phyloP scores from a whole-genome alignment of 1,140 invertebrate genomes.

The Drosophila saltans region DNA sequence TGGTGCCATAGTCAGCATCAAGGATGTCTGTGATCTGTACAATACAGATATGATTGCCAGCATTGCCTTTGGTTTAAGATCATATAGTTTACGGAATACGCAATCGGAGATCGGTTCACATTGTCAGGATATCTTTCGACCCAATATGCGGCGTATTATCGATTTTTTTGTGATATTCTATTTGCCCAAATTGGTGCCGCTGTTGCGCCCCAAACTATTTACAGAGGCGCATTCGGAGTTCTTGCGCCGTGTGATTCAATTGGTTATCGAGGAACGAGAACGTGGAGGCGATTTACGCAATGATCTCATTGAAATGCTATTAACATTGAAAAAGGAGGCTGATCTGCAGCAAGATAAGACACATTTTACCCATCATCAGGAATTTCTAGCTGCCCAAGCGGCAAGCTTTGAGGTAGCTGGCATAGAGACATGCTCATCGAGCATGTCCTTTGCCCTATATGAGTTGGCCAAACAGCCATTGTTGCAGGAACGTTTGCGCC shows the following conservation, averaged over 20 bases:
- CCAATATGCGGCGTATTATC: slow-evolving; percentile 84
- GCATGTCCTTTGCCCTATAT: slow-evolving; percentile 87
- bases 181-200: slow-evolving; percentile 77
- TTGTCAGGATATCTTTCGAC: slow-evolving; percentile 84
- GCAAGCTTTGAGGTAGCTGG: slow-evolving; percentile 90
- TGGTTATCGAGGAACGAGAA: slow-evolving; percentile 82
- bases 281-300: slow-evolving; percentile 72
- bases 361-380: slow-evolving; percentile 74
- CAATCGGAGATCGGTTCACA: slow-evolving; percentile 83
- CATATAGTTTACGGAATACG: slow-evolving; percentile 84
- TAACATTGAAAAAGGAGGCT: slow-evolving; percentile 83
- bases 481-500: slow-evolving; percentile 87
- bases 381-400: slow-evolving; percentile 86
- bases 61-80: slow-evolving; percentile 86
- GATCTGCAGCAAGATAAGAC: slow-evolving; percentile 73
- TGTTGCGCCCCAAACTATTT: slow-evolving; percentile 64
- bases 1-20: slow-evolving; percentile 77
- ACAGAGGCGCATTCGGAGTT: slow-evolving; percentile 68
- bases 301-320: slow-evolving; percentile 84
- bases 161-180: slow-evolving; percentile 84
- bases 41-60: slow-evolving; percentile 86
- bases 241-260: slow-evolving; percentile 75
- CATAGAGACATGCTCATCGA: slow-evolving; percentile 90
- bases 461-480: slow-evolving; percentile 88
- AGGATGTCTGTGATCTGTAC: slow-evolving; percentile 84